Evolutionary conservation across 2,113 vertebrate genomes (phyloP).

Genomic region (Carassius auratus): DNA sequence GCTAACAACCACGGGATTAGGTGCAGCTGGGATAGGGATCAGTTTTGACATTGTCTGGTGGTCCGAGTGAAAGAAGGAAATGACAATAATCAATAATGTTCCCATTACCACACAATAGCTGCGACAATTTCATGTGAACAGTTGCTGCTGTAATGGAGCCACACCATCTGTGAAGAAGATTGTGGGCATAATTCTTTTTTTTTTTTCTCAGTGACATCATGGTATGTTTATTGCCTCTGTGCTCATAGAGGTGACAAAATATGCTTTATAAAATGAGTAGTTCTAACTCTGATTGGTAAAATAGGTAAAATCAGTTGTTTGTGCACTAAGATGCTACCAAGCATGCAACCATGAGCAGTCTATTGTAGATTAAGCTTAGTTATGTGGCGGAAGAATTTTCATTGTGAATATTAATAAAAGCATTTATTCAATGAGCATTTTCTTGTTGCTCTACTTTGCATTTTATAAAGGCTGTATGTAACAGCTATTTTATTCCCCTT

Average conservation of each 20-base stretch:
- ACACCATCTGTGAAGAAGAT: constrained; percentile 39
- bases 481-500: too few relatives aligned
- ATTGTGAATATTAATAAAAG: neutral
- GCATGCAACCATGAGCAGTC: too few relatives aligned
- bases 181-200: neutral
- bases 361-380: neutral
- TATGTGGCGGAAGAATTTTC: neutral
- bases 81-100: constrained; percentile 74
- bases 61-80: constrained; percentile 56
- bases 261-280: neutral
- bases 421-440: too few relatives aligned
- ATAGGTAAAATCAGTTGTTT: neutral
- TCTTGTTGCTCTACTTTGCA: too few relatives aligned
- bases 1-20: constrained; percentile 58
- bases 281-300: neutral
- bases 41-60: constrained; percentile 66
- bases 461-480: neutral
- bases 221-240: neutral
- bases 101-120: constrained; percentile 65
- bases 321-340: neutral
- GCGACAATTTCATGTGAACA: constrained; percentile 39
- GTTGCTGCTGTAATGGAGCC: constrained; percentile 32
- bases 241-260: neutral
- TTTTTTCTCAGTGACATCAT: constrained; percentile 2
- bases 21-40: constrained; percentile 62